Evolutionary conservation across 2,113 vertebrate species (phyloP).

Genomic region (Laticauda colubrina): DNA sequence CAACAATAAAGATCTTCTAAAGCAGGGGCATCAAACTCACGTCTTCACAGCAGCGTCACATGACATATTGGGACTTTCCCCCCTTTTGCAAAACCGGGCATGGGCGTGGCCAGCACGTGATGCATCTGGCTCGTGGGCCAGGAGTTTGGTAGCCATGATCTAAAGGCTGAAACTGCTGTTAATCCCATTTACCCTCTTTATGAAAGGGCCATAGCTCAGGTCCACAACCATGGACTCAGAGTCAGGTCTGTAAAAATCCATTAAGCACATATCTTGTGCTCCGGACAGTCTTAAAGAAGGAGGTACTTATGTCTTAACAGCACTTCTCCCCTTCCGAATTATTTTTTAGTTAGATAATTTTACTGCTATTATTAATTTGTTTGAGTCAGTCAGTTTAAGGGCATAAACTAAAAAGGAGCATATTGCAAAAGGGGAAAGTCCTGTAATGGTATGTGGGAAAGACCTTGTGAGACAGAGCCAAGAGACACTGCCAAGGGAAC

Average conservation of each 20-base stretch:
- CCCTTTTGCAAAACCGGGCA: too few species aligned
- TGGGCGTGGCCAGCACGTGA: too few species aligned
- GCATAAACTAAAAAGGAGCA: neutral
- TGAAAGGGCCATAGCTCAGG: neutral
- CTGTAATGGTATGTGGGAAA: neutral
- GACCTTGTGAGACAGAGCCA: neutral
- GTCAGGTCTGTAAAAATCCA: neutral
- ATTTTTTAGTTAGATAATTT: neutral
- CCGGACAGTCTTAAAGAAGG: neutral
- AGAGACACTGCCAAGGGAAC: neutral
- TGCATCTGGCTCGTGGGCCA: too few species aligned
- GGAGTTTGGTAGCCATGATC: neutral
- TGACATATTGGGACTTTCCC: too few species aligned
- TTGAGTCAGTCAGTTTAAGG: neutral
- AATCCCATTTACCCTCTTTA: neutral
- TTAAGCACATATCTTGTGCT: neutral
- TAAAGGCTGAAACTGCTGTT: neutral
- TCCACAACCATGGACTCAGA: neutral
- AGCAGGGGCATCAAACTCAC: too few species aligned
- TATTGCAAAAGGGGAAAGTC: neutral
- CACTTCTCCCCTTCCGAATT: neutral
- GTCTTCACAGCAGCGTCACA: too few species aligned
- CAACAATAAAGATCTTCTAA: neutral
- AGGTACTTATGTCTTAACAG: neutral
- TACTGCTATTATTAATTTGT: neutral